Evolutionary conservation across 2,113 vertebrate genomes (phyloP), one percentile per base, ranked within the genome.

Genomic region (Ptilonorhynchus violaceus): DNA sequence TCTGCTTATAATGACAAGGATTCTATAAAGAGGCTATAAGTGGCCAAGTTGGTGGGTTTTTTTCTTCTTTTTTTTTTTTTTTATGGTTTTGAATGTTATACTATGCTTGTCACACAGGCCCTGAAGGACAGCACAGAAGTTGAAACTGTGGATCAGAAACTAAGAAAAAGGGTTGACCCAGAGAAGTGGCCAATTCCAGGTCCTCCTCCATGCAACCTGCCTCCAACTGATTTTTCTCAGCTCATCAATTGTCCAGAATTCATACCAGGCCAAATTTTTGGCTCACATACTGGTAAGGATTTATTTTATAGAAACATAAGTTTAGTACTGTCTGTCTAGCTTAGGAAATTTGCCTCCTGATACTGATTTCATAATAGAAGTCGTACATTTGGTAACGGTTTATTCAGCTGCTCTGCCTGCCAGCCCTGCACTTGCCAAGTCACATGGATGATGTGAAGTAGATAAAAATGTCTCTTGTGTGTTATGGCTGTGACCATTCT

Each of bases 221-320:
- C 98, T 30, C 98, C 98, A 1, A 99, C 99, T 10, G 99, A 99
- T 97, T 99, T 99, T 93, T 98, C 99, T 68, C 99, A 98, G 95
- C 98, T 99, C 94, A 98, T 99, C 93, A 97, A 99, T 94, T 99
- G 99, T 72, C 99, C 99, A 4, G 99, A 99, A 98, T 99, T 99
- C 37, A 94, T 99, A 88, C 99, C 99, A 39, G 98, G 99, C 68
- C 98, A 99, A 91, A 97, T 96, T 47, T 98, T 99, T 96, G 96
- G 89, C 92, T 98, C 98, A 50, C 95, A 97, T 88, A 97, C 98
- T 67, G 99, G 99, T 99, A 98, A 85, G 85, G 44, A 77, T 96
- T 97, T 97, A 66, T 79, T 93, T 91, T 67, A 39, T 87, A 88
- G 83, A 63, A 92, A 76, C 47, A 85, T 66, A 84, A 62, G n/a